Evolutionary conservation across 2,113 vertebrate genomes (phyloP).

Genomic region (Ceyx melanurus): DNA sequence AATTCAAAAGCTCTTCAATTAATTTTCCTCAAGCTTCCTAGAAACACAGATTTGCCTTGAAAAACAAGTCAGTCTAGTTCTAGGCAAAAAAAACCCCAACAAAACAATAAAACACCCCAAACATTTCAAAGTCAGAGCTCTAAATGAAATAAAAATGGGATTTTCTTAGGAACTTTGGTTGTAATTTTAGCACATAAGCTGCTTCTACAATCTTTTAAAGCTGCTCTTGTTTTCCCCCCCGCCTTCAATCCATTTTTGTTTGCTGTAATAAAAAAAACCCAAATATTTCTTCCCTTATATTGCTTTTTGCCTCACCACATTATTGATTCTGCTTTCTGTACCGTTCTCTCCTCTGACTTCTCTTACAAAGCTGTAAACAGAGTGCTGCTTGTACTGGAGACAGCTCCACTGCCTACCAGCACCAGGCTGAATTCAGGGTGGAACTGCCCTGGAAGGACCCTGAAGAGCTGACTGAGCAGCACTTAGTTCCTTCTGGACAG

Average conservation of each 20-base stretch:
- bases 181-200: not conserved
- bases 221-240: not conserved
- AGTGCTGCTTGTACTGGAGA: not conserved
- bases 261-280: not conserved
- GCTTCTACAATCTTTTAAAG: not conserved
- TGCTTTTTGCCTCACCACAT: not conserved
- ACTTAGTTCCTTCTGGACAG: not conserved
- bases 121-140: conserved; percentile 6
- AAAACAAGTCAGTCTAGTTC: conserved; percentile 24
- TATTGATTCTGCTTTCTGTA: conserved; percentile 7
- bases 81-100: not conserved
- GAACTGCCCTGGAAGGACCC: not conserved
- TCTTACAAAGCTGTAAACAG: not conserved
- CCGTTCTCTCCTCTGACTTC: not conserved
- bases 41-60: conserved; percentile 18
- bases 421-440: not conserved
- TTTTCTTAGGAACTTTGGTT: not conserved
- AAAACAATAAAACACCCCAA: too few relatives aligned
- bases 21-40: conserved; percentile 41
- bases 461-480: not conserved
- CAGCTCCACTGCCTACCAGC: not conserved
- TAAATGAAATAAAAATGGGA: not conserved
- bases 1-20: conserved; percentile 52
- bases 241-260: not conserved
- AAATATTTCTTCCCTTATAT: not conserved